phyloP scores from a whole-genome alignment of 2,888 invertebrate species.

The Eupithecia vulgata region DNA sequence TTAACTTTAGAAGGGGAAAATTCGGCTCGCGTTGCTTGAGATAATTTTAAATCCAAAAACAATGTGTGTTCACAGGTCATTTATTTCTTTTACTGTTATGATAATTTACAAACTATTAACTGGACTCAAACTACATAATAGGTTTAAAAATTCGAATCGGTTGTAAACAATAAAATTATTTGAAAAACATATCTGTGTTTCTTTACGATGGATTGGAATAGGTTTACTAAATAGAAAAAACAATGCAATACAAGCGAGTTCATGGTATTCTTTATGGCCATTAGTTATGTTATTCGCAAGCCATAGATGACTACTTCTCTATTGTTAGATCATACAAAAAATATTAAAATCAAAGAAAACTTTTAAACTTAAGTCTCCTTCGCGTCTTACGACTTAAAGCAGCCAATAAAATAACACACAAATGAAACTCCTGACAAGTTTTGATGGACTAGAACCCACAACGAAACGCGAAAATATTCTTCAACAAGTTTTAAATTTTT shows the following conservation, averaged over 20 bases:
- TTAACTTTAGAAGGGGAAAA: neutral
- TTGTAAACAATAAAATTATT: slow-evolving; percentile 36
- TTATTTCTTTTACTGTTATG: slow-evolving; percentile 73
- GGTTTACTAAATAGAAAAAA: slow-evolving; percentile 61
- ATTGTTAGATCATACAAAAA: slow-evolving; percentile 80
- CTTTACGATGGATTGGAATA: slow-evolving; percentile 34
- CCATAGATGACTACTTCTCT: slow-evolving; percentile 77
- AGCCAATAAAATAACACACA: slow-evolving; percentile 71
- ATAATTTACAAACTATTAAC: slow-evolving; percentile 70
- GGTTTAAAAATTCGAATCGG: slow-evolving; percentile 42
- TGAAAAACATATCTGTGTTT: slow-evolving; percentile 39
- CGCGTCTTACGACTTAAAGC: slow-evolving; percentile 41
- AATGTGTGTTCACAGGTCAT: slow-evolving; percentile 71
- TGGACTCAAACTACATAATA: slow-evolving; percentile 53
- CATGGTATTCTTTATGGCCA: slow-evolving; percentile 78
- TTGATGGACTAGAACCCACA: slow-evolving; percentile 83
- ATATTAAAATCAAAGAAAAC: slow-evolving; percentile 70
- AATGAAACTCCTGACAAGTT: slow-evolving; percentile 62
- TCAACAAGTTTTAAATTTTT: slow-evolving; percentile 65
- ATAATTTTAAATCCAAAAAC: slow-evolving; percentile 12
- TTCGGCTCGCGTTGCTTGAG: neutral
- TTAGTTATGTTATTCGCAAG: slow-evolving; percentile 83
- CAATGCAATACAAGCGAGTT: slow-evolving; percentile 81
- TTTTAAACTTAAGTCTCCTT: slow-evolving; percentile 52
- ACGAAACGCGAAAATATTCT: slow-evolving; percentile 64